Evolutionary conservation across 2,888 invertebrate species (phyloP), one percentile per base, ranked within the genome.

Genomic region (Folsomia candida): DNA sequence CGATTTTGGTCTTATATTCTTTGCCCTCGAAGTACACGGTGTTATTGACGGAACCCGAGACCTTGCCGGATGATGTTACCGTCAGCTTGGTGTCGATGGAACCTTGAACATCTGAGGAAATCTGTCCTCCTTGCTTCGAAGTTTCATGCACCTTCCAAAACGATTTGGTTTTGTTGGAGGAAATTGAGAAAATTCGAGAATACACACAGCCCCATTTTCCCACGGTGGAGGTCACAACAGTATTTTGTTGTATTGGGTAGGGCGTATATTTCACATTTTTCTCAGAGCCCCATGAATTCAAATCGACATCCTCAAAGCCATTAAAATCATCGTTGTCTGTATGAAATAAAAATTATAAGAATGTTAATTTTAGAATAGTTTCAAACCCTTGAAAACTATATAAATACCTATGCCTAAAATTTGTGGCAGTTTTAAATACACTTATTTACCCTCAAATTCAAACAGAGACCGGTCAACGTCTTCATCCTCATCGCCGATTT

Each of bases 301-400:
- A 6, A 25, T 60, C 60, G 24, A 60, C 60, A n/a, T 60, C n/a
- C 24, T 60, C 60, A n/a, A 60, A 60, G 4, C 24, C 60, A 25
- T 60, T 25, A 11, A 11, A 14, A 6, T 24, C 27, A 25, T 60
- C 60, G n/a, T n/a, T 6, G 4, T 57, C 57, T 14, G 9, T 18
- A 14, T 11, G 20, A n/a, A 57, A n/a, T 6, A 60, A 11, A 27
- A 25, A 60, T 26, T 24, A 3, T 60, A 9, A 47, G 14, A 14
- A 47, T 47, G 11, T 47, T 47, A 14, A 14, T 11, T 18, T 14
- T 47, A 47, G 11, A 47, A 47, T 47, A 47, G 47, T 47, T 47
- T 14, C 47, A 47, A 47, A 47, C 47, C 14, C 11, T 14, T 11
- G 14, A 47, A 14, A 47, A 14, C 14, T 47, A 47, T 18, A 47